Evolutionary conservation across 1,140 invertebrate genomes (phyloP).

Genomic region (Platyura marginata): DNA sequence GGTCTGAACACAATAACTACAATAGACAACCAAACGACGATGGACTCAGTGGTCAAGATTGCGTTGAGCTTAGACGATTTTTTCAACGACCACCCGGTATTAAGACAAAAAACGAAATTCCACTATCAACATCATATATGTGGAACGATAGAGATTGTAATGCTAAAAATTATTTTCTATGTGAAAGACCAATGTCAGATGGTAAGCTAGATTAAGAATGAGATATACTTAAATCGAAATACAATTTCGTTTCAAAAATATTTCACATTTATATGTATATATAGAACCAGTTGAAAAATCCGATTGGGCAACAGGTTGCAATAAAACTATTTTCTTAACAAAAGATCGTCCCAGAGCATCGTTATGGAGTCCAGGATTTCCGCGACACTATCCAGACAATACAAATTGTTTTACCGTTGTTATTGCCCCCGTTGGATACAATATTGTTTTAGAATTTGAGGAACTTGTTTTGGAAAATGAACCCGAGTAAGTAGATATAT

Average conservation of each 20-base stretch:
- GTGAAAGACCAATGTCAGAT: conserved; percentile 35
- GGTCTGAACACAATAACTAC: conserved; percentile 37
- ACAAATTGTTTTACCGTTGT: conserved; percentile 39
- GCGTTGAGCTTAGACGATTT: conserved; percentile 49
- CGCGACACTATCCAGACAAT: conserved; percentile 48
- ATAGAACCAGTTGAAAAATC: conserved; percentile 19
- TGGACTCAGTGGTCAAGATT: conserved; percentile 55
- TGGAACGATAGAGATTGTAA: conserved; percentile 62
- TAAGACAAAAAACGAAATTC: conserved; percentile 3
- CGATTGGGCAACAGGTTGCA: conserved; percentile 31
- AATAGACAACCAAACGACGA: conserved; percentile 63
- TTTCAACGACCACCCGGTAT: conserved; percentile 30
- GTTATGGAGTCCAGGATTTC: conserved; percentile 47
- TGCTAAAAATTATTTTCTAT: conserved; percentile 49
- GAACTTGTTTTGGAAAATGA: conserved; percentile 49
- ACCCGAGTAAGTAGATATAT: conserved; percentile 35
- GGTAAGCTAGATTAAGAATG: conserved; percentile 24
- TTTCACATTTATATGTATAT: too few species aligned
- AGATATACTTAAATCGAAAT: not conserved
- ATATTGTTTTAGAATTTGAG: conserved; percentile 43
- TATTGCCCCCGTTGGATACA: conserved; percentile 34
- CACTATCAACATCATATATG: conserved; percentile 30
- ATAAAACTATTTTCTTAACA: conserved; percentile 36
- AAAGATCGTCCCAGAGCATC: conserved; percentile 33
- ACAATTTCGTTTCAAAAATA: not conserved